These are phyloP conservation scores for Drosophila parthenogenetica DNA, from an alignment of 2,888 invertebrate species.

Conservation along the genomic window DNA sequence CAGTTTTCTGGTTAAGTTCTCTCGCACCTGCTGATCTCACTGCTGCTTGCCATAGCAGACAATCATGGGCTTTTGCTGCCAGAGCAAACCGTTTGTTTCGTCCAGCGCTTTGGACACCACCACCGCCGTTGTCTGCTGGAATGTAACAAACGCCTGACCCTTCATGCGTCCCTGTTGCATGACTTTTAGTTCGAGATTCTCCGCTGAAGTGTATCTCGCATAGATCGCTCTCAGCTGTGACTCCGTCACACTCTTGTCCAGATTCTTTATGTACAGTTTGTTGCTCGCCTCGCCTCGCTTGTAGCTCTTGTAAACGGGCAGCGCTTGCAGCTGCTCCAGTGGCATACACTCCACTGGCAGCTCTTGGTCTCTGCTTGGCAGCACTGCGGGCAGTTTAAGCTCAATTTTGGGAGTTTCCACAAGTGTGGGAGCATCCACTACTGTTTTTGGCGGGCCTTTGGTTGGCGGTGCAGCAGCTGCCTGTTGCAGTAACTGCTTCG, in stretches of 20 bases:
- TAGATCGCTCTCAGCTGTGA: slow-evolving; percentile 92
- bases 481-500: slow-evolving; percentile 69
- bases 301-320: slow-evolving; percentile 95
- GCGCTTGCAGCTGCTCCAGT: slow-evolving; percentile 89
- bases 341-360: slow-evolving; percentile 88
- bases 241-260: slow-evolving; percentile 91
- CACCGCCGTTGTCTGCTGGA: slow-evolving; percentile 49
- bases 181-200: slow-evolving; percentile 89
- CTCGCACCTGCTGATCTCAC: slow-evolving; percentile 1
- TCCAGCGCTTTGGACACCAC: slow-evolving; percentile 91
- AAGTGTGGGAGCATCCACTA: slow-evolving; percentile 22
- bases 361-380: slow-evolving; percentile 16
- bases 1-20: too few relatives aligned
- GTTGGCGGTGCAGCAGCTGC: slow-evolving; percentile 22
- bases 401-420: slow-evolving; percentile 63
- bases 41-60: slow-evolving; percentile 91
- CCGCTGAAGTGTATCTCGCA: slow-evolving; percentile 87
- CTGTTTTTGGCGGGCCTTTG: slow-evolving; percentile 5
- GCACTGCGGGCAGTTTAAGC: slow-evolving; percentile 58
- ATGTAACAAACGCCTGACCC: slow-evolving; percentile 96
- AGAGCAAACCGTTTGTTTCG: slow-evolving; percentile 94
- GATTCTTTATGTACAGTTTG: slow-evolving; percentile 96
- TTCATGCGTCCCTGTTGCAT: slow-evolving; percentile 99
- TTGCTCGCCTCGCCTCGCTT: slow-evolving; percentile 91
- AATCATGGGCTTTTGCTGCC: slow-evolving; percentile 95